A percentile compares a stretch with the other conserved stretches of the same genome.
Conservation (phyloP, 1,140 invertebrate species). For the Cecropterus lyciades region DNA sequence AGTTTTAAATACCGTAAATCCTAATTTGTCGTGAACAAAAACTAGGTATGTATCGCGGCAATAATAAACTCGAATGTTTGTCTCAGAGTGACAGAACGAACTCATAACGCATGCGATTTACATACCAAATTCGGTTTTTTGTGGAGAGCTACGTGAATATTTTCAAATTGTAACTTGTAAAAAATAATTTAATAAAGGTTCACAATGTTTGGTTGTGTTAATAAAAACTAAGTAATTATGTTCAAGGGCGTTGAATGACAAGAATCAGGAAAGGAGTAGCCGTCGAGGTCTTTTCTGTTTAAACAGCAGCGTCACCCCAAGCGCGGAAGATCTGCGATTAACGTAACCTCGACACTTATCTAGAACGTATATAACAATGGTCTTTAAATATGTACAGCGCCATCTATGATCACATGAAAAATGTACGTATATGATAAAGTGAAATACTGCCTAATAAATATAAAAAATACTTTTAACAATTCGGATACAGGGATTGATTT, state of each 20-base stretch:
- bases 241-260: slow-evolving; percentile 63
- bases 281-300: slow-evolving; percentile 65
- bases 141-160: not conserved
- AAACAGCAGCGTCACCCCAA: slow-evolving; percentile 55
- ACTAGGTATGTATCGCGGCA: slow-evolving; percentile 1
- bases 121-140: slow-evolving; percentile 5
- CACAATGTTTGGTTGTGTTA: not conserved
- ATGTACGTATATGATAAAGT: too few species aligned
- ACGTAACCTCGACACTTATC: slow-evolving; percentile 49
- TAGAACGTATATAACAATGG: not conserved
- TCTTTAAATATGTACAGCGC: too few species aligned
- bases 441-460: too few species aligned
- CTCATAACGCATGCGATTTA: slow-evolving; percentile 10
- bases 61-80: slow-evolving; percentile 4
- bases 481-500: too few species aligned
- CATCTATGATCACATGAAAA: too few species aligned
- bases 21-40: not conserved
- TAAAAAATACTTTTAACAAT: too few species aligned
- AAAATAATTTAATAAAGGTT: not conserved
- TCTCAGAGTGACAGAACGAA: slow-evolving; percentile 12
- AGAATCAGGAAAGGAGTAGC: slow-evolving; percentile 72
- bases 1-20: slow-evolving; percentile 12
- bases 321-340: slow-evolving; percentile 61
- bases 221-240: slow-evolving; percentile 40
- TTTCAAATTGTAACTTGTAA: not conserved